A percentile compares a stretch with the other conserved stretches of the same genome.
phyloP scores from a whole-genome alignment of 2,113 vertebrate species.

The Ptychochromis oligacanthus region DNA sequence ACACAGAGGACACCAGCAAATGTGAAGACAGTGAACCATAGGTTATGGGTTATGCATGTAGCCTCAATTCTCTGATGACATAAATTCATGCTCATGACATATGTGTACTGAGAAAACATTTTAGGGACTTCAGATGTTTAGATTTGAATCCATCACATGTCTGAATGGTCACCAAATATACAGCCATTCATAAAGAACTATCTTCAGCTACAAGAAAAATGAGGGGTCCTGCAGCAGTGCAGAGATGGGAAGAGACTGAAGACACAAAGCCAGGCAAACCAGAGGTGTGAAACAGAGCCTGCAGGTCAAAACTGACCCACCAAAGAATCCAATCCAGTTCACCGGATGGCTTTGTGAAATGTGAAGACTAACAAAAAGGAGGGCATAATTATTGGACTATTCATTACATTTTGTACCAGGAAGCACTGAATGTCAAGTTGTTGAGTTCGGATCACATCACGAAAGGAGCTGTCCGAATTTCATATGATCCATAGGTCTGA shows the following conservation, averaged over 20 bases:
- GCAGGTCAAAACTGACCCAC: no score
- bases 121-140: background rate
- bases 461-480: background rate
- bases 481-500: background rate
- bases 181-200: background rate
- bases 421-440: background rate
- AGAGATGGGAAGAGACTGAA: no score
- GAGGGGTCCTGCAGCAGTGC: background rate
- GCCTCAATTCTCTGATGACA: slow-evolving; percentile 10
- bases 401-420: background rate
- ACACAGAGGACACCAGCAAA: slow-evolving; percentile 10
- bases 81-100: background rate
- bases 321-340: background rate
- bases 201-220: background rate
- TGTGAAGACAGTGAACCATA: slow-evolving; percentile 9
- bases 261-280: no score
- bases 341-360: no score
- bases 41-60: slow-evolving; percentile 29
- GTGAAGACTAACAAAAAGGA: no score
- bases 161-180: background rate
- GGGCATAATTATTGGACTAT: background rate
- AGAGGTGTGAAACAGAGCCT: no score
- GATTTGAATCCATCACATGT: background rate
- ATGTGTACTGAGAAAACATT: background rate
- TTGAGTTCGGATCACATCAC: background rate